Conservation (phyloP, 2,888 invertebrate species). For the Sinhomidia bicolor region DNA sequence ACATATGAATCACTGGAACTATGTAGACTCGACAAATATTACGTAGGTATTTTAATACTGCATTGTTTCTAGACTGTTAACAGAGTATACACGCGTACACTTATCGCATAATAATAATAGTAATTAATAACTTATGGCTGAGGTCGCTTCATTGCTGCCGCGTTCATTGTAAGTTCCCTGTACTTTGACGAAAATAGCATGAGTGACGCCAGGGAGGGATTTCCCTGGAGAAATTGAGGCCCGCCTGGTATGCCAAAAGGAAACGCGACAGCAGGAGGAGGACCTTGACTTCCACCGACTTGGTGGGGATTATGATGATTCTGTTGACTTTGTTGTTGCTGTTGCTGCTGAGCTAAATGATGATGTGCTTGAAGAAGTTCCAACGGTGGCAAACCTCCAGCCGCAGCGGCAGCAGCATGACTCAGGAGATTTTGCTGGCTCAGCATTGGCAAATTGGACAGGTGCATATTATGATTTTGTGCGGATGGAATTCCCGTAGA, state of each 20-base stretch:
- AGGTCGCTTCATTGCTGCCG: slow-evolving; percentile 70
- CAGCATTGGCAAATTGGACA: slow-evolving; percentile 50
- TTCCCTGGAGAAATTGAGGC: slow-evolving; percentile 76
- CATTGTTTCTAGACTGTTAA: slow-evolving; percentile 15
- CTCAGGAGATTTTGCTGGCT: slow-evolving; percentile 60
- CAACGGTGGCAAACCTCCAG: slow-evolving; percentile 62
- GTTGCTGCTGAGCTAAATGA: slow-evolving; percentile 61
- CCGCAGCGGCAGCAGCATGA: too few relatives aligned
- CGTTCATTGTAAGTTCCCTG: slow-evolving; percentile 77
- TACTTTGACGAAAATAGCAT: slow-evolving; percentile 78
- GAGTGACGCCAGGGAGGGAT: slow-evolving; percentile 76
- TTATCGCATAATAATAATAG: too few relatives aligned
- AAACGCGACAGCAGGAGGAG: slow-evolving; percentile 32
- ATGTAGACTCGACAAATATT: background rate
- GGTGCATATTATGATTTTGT: slow-evolving; percentile 48
- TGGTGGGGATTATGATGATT: slow-evolving; percentile 37
- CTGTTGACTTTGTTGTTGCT: slow-evolving; percentile 32
- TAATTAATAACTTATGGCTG: slow-evolving; percentile 45
- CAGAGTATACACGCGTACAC: too few relatives aligned
- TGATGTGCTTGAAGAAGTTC: slow-evolving; percentile 74
- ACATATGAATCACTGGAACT: slow-evolving; percentile 53
- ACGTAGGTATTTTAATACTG: slow-evolving; percentile 14
- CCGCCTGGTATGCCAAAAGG: slow-evolving; percentile 64
- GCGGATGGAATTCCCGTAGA: slow-evolving; percentile 18
- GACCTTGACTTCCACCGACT: slow-evolving; percentile 28